phyloP scores from a whole-genome alignment of 1,140 invertebrate species.

The Ooceraea biroi region DNA sequence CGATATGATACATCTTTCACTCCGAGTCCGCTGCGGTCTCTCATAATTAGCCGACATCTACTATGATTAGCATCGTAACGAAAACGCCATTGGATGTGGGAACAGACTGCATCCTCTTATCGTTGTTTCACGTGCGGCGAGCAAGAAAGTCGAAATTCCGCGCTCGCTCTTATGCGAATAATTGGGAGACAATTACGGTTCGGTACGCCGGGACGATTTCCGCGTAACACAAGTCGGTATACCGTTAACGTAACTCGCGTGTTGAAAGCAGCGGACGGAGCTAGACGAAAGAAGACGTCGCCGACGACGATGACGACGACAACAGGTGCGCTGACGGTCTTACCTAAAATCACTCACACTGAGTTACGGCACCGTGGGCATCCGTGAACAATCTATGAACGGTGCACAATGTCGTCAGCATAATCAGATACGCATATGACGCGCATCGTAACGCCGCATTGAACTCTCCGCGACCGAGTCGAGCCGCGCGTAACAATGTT shows the following conservation, averaged over 20 bases:
- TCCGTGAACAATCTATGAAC: neutral
- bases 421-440: constrained; percentile 47
- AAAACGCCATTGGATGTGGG: neutral
- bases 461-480: constrained; percentile 31
- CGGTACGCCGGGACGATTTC: constrained; percentile 48
- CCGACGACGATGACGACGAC: neutral
- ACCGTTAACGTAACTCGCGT: constrained; percentile 63
- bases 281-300: constrained; percentile 49
- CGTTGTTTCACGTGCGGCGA: neutral
- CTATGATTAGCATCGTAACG: neutral
- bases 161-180: constrained; percentile 62
- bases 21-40: neutral
- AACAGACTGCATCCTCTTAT: neutral
- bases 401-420: constrained; percentile 37
- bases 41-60: neutral
- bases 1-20: neutral
- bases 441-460: constrained; percentile 50
- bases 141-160: constrained; percentile 59
- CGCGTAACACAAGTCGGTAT: constrained; percentile 66
- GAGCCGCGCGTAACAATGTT: neutral
- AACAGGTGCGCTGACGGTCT: constrained; percentile 48
- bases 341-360: constrained; percentile 51
- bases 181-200: constrained; percentile 51
- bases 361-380: constrained; percentile 29
- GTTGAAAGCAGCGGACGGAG: constrained; percentile 39